Conservation (phyloP, 2,113 vertebrate species). For the Poicephalus gulielmi region DNA sequence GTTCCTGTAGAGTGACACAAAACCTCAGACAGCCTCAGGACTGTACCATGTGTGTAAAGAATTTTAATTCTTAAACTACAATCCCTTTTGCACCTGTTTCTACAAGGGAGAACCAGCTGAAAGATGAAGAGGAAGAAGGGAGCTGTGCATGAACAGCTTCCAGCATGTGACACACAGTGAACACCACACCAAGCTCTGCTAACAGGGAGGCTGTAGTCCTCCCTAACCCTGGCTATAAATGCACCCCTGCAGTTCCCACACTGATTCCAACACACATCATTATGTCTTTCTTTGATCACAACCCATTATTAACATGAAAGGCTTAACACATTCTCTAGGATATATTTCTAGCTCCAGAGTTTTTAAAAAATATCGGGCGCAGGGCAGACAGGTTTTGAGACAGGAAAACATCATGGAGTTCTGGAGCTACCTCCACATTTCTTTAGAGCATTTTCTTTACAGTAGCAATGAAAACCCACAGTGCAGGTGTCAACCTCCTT, state of each 20-base stretch:
- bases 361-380: background rate
- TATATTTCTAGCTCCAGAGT: background rate
- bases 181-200: background rate
- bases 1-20: background rate
- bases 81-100: background rate
- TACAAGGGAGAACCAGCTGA: background rate
- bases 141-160: background rate
- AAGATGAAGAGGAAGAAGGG: background rate
- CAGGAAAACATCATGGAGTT: background rate
- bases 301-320: constrained; percentile 14
- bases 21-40: rapidly evolving
- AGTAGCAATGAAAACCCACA: background rate
- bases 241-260: background rate
- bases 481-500: background rate
- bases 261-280: background rate
- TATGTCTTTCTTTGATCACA: constrained; percentile 34
- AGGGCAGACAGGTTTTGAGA: background rate
- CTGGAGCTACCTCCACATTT: background rate
- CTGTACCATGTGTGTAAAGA: background rate
- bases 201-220: background rate
- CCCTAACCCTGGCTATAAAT: background rate
- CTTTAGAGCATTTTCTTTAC: background rate
- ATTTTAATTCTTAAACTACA: background rate
- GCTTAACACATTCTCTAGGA: background rate
- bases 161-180: rapidly evolving